These are phyloP conservation scores for Noctilio leporinus DNA, from an alignment of 2,113 vertebrate species.

Conservation along the genomic window DNA sequence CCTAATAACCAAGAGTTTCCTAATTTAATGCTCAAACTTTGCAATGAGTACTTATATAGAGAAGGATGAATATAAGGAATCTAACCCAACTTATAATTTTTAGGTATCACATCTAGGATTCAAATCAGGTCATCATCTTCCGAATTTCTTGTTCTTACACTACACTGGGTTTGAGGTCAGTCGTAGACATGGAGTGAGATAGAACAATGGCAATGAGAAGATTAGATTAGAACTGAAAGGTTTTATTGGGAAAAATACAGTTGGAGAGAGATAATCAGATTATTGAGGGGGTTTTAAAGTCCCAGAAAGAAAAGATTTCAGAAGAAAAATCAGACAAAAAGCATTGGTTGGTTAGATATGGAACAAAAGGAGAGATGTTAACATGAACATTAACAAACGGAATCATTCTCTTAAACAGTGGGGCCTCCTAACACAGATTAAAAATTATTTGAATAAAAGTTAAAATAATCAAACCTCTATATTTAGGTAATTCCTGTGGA, in stretches of 20 bases:
- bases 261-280: not conserved
- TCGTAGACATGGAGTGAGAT: not conserved
- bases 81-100: not conserved
- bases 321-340: not conserved
- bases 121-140: not conserved
- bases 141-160: not conserved
- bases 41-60: not conserved
- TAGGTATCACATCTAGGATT: not conserved
- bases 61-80: not conserved
- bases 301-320: not conserved
- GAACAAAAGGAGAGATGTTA: not conserved
- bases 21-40: not conserved
- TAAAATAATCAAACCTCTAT: not conserved
- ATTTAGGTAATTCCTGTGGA: not conserved
- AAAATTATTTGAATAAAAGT: not conserved
- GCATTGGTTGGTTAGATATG: not conserved
- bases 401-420: not conserved
- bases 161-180: not conserved
- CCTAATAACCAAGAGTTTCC: not conserved
- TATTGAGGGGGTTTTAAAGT: not conserved
- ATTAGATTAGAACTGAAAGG: not conserved
- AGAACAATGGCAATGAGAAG: not conserved
- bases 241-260: not conserved
- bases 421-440: not conserved
- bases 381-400: not conserved